Evolutionary conservation across 1,140 invertebrate species (phyloP).

Genomic region (Lepidurus arcticus): DNA sequence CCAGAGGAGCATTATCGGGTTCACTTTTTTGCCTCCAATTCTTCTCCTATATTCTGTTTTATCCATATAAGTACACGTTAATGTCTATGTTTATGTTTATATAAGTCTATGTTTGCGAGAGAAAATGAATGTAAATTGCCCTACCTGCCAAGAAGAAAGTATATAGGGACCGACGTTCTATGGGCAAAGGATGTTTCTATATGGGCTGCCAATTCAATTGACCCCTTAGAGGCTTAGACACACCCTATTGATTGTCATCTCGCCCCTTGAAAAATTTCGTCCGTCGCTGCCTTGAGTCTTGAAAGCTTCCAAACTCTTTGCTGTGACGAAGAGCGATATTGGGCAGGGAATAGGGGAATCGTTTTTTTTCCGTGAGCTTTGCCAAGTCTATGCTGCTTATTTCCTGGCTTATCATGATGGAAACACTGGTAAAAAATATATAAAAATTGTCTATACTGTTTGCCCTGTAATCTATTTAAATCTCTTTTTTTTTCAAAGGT

Average conservation of each 20-base stretch:
- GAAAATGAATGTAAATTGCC: no score
- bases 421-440: background rate
- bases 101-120: no score
- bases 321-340: background rate
- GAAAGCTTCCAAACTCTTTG: background rate
- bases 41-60: no score
- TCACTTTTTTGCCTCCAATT: no score
- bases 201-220: slow-evolving; percentile 5
- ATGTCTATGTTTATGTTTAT: no score
- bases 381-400: slow-evolving; percentile 19
- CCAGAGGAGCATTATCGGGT: no score
- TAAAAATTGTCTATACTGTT: background rate
- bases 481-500: background rate
- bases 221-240: slow-evolving; percentile 7
- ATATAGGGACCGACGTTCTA: no score
- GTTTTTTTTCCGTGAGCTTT: background rate
- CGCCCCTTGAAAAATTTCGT: background rate
- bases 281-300: background rate
- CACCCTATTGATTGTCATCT: slow-evolving; percentile 5
- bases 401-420: slow-evolving; percentile 7
- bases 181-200: no score
- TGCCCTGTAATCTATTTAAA: background rate
- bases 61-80: no score
- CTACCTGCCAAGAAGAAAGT: no score
- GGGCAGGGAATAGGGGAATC: background rate